Conservation (phyloP, 1,140 invertebrate genomes). For the Sinonovacula constricta region DNA sequence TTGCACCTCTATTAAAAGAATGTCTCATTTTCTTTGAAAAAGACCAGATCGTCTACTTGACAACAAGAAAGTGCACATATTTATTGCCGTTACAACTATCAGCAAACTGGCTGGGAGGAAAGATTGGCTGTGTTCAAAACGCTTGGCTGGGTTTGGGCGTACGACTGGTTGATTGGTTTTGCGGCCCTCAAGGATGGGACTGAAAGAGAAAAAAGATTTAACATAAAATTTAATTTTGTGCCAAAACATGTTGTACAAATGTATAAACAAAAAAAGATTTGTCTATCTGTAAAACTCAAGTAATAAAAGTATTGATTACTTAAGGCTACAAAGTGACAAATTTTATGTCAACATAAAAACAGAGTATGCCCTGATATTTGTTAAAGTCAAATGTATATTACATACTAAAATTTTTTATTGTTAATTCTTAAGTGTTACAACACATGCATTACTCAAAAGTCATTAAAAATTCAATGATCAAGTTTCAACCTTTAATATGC, state of each 20-base stretch:
- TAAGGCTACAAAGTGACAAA: background rate
- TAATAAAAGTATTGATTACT: no score
- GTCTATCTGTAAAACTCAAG: no score
- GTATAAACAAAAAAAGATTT: background rate
- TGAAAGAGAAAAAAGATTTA: background rate
- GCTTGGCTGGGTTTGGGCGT: constrained; percentile 7
- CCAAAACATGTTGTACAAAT: background rate
- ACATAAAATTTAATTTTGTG: background rate
- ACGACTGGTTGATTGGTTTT: background rate
- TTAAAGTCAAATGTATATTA: background rate
- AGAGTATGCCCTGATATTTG: background rate
- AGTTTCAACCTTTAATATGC: no score
- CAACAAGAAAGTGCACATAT: no score
- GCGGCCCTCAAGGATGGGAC: constrained; percentile 37
- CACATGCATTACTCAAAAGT: no score
- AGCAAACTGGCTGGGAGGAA: constrained; percentile 32
- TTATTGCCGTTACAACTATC: no score
- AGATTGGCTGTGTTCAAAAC: constrained; percentile 29
- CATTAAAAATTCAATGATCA: no score
- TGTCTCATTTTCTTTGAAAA: no score
- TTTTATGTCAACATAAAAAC: background rate
- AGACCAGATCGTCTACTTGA: no score
- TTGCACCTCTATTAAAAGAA: no score
- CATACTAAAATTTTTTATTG: no score
- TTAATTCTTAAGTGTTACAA: no score